Percentiles rank a stretch among this genome's conserved stretches.
These are phyloP conservation scores for Strongylocentrotus purpuratus DNA, from an alignment of 35 echinoderm and acorn worm species.

Conservation along the genomic window DNA sequence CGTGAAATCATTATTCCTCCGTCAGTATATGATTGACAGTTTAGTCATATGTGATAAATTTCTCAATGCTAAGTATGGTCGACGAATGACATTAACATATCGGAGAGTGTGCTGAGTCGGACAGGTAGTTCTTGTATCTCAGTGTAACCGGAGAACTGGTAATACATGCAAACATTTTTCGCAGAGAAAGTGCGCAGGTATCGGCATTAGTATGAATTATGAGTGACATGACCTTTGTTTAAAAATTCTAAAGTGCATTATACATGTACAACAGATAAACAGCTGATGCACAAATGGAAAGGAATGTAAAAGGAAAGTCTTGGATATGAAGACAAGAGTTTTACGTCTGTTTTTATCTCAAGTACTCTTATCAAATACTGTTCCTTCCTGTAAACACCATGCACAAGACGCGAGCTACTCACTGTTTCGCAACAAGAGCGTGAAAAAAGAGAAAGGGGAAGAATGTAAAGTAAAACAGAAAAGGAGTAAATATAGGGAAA, in stretches of 20 bases:
- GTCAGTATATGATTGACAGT: neutral
- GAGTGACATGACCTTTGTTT: neutral
- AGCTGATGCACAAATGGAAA: neutral
- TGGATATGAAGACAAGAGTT: neutral
- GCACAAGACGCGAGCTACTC: too few relatives aligned
- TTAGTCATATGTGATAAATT: conserved; percentile 13
- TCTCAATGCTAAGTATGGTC: neutral
- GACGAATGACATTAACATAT: neutral
- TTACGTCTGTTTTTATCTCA: too few relatives aligned
- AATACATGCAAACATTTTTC: neutral
- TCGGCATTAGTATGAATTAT: neutral
- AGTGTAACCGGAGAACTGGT: neutral
- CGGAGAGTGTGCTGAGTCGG: neutral
- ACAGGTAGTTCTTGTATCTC: neutral
- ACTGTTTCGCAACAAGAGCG: too few relatives aligned
- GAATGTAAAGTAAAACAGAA: neutral
- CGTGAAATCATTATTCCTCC: neutral
- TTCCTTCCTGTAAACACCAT: too few relatives aligned
- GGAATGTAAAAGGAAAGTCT: neutral
- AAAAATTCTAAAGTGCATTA: neutral
- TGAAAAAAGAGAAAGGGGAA: neutral
- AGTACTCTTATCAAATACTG: too few relatives aligned
- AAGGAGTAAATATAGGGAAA: neutral
- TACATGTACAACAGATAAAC: neutral
- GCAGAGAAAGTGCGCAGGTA: neutral